Evolutionary conservation across 2,113 vertebrate genomes (phyloP), one percentile per base, ranked within the genome.

Genomic region (Epinephelus lanceolatus): DNA sequence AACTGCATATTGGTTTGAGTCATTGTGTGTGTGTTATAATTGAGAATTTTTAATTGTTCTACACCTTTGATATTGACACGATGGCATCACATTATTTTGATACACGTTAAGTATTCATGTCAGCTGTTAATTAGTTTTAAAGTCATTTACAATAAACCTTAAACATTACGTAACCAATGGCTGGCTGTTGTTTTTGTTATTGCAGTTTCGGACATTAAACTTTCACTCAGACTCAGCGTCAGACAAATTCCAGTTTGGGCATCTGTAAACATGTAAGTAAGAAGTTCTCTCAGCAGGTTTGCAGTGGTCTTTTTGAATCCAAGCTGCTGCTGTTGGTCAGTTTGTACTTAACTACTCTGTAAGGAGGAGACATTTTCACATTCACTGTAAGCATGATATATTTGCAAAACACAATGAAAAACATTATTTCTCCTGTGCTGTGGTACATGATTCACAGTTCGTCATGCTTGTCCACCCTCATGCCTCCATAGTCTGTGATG

Each of bases 401-500:
- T 49, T 23, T 52, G 17, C 5, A 17, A 14, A 21, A 42, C 17
- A 23, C 18, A 2, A 25, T 62, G 8, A 42, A 13, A 55, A 21
- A 9, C 60, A 47, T 12, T 9, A 17, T 19, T 65, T 18, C 3
- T 68, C 11, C 11, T n/a, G 5, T 27, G 9, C n/a, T 62, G 30
- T 33, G 15, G 30, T 4, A 21, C 0, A 5, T 3, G 6, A 42
- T 40, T 94, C 71, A 96, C 25, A 96, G 88, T 59, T 96, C 95
- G 27, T 96, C 95, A 6, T 94, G 95, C 1, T 63, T 86, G 0
- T 82, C 84, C 55, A 90, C 72, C 60, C 71, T 73, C 90, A 95
- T 90, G n/a, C 61, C 86, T 37, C 96, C 96, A 17, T 91, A 96
- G 85, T 96, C 95, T 0, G 95, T 96, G 60, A 96, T 88, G 51